phyloP scores from a whole-genome alignment of 2,113 vertebrate genomes.

The Aegithalos caudatus region DNA sequence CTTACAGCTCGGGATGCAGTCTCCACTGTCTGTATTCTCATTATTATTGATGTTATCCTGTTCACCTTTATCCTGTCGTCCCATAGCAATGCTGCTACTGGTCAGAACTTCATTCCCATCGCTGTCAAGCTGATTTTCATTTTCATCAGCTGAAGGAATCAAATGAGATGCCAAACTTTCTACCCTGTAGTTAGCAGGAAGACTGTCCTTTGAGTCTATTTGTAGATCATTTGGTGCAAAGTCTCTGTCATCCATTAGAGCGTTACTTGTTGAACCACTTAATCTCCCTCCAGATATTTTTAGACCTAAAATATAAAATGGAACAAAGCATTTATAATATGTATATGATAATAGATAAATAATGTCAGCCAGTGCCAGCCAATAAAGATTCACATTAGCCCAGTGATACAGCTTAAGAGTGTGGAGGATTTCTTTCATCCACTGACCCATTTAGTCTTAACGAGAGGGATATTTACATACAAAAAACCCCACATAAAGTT shows the following conservation, averaged over 20 bases:
- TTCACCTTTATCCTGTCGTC: constrained; percentile 41
- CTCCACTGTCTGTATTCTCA: constrained; percentile 54
- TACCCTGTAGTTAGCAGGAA: constrained; percentile 6
- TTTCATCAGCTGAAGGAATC: constrained; percentile 74
- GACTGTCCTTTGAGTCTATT: constrained; percentile 63
- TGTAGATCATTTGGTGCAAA: constrained; percentile 56
- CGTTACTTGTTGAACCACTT: constrained; percentile 59
- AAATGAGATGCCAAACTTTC: constrained; percentile 36
- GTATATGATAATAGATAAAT: neutral
- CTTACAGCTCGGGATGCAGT: constrained; percentile 16
- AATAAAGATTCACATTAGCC: neutral
- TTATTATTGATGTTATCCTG: constrained; percentile 84
- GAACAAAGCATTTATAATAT: neutral
- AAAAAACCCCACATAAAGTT: neutral
- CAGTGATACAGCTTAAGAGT: neutral
- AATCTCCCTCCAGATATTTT: constrained; percentile 49
- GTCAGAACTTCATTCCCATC: constrained; percentile 39
- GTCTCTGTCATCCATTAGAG: constrained; percentile 78
- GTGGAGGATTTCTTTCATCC: neutral
- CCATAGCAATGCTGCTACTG: constrained; percentile 43
- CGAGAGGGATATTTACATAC: neutral
- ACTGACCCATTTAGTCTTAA: neutral
- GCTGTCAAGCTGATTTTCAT: constrained; percentile 74
- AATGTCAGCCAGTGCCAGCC: neutral
- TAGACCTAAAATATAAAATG: constrained; percentile 67